Evolutionary conservation across 2,113 vertebrate genomes (phyloP), one percentile per base, ranked within the genome.

Genomic region (Bos javanicus): DNA sequence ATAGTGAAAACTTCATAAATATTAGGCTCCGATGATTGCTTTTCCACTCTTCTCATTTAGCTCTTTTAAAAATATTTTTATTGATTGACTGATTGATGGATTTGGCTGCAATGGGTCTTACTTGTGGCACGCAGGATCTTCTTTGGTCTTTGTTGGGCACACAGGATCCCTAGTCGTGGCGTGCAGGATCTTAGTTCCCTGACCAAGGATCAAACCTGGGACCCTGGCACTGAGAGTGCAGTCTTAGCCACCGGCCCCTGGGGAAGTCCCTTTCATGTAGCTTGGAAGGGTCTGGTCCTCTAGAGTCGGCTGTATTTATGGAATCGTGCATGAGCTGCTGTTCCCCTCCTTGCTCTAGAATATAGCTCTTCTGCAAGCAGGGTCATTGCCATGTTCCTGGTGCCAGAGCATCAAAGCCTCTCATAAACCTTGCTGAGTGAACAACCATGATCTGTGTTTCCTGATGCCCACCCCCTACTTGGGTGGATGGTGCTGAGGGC

Each of bases 291-390:
- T 23, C 54, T 85, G 10, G 7, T 36, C 36, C 57, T 30, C 5
- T 8, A 7, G 2, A 21, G 52, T 13, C 6, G 28, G 6, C 26
- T 2, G 2, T 7, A 2, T n/a, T 57, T 10, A 5, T 4, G n/a
- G 23, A 54, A 4, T 13, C 9, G 13, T 13, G 17, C 12, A 33
- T 2, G 0, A 14, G 14, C 28, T 15, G 1, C 57, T 6, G 4
- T 30, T 64, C 21, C 16, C 17, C 23, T 36, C 48, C 23, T 56
- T 64, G 67, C 46, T 56, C 43, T 46, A 6, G 62, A n/a, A 17
- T 6, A 48, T 3, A 16, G 3, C 16, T 9, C 59, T 54, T n/a
- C 5, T 0, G 3, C 39, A 15, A 21, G 56, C n/a, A 48, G 36
- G 19, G 21, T 76, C 28, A 3, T 1, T 23, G 54, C 43, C 8